phyloP scores from a whole-genome alignment of 2,888 invertebrate genomes.

The Rhorus exstirpatorius region DNA sequence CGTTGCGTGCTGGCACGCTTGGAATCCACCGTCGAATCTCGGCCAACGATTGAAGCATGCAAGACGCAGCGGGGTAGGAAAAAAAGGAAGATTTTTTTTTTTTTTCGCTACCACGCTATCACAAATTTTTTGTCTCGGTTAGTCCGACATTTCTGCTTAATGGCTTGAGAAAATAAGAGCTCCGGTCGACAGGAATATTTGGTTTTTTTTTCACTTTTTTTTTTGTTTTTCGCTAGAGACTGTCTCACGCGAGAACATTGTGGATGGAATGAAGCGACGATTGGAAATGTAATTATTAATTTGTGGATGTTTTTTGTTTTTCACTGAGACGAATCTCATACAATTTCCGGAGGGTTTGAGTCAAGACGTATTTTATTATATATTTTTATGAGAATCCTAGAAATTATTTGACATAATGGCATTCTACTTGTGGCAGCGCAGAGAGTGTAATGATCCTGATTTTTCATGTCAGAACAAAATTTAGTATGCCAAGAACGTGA shows the following conservation, averaged over 20 bases:
- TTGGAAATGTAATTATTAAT: background rate
- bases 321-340: background rate
- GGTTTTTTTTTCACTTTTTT: background rate
- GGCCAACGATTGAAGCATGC: conserved; percentile 66
- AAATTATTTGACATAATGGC: too few relatives aligned
- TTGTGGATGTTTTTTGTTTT: background rate
- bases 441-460: too few relatives aligned
- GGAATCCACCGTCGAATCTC: conserved; percentile 65
- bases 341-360: background rate
- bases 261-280: background rate
- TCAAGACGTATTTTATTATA: background rate
- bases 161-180: conserved; percentile 82
- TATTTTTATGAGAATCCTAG: too few relatives aligned
- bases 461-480: too few relatives aligned
- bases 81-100: conserved; percentile 53
- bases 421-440: too few relatives aligned
- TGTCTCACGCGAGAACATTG: background rate
- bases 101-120: conserved; percentile 43
- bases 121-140: conserved; percentile 85
- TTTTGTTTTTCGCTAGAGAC: background rate
- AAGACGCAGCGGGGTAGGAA: conserved; percentile 47
- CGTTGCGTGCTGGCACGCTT: conserved; percentile 70
- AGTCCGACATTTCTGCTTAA: conserved; percentile 85
- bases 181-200: conserved; percentile 45
- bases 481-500: too few relatives aligned